Conservation (phyloP, 2,888 invertebrate species). For the Rhyacophila evoluta region DNA sequence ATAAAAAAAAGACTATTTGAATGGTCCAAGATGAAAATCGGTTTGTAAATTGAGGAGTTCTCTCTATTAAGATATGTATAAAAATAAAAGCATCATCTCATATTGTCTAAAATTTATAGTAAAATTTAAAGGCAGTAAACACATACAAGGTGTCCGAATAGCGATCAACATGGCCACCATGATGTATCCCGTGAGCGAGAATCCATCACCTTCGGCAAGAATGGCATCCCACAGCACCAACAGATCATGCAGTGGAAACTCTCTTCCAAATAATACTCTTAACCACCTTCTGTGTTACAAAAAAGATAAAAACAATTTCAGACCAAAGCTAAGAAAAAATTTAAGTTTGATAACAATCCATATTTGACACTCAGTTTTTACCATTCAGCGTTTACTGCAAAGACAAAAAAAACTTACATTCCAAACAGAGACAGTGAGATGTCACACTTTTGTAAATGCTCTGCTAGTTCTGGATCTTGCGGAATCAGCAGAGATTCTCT, state of each 20-base stretch:
- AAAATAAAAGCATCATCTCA: no score
- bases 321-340: no score
- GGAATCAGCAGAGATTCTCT: slow-evolving; percentile 75
- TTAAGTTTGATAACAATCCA: no score
- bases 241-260: slow-evolving; percentile 83
- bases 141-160: slow-evolving; percentile 77
- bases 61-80: no score
- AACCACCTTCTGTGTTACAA: slow-evolving; percentile 86
- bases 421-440: slow-evolving; percentile 89
- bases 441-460: slow-evolving; percentile 77
- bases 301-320: no score
- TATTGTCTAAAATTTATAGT: no score
- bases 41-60: no score
- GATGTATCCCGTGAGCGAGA: slow-evolving; percentile 74
- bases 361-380: no score
- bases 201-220: slow-evolving; percentile 76
- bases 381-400: no score
- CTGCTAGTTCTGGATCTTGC: slow-evolving; percentile 63
- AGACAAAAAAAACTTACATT: slow-evolving; percentile 73
- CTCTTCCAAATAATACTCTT: slow-evolving; percentile 84
- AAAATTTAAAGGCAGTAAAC: no score
- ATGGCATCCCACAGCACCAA: slow-evolving; percentile 87
- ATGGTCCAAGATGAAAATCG: no score
- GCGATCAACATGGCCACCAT: slow-evolving; percentile 83
- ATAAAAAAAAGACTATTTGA: no score